Conservation (phyloP, 2,888 invertebrate genomes). For the Eristalinus sepulchralis region DNA sequence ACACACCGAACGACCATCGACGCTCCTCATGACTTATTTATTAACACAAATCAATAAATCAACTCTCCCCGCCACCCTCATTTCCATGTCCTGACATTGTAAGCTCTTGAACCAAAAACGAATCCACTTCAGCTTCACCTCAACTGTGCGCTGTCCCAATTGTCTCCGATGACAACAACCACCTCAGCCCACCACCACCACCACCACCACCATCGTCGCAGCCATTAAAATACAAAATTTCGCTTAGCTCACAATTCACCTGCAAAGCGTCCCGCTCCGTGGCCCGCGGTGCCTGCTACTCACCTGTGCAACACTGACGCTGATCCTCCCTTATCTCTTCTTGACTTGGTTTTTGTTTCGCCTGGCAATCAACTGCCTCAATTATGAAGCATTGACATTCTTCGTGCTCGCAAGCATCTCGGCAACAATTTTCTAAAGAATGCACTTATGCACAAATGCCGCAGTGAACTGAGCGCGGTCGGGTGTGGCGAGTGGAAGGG, state of each 20-base stretch:
- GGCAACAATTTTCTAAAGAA: slow-evolving; percentile 63
- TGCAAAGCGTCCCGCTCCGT: background rate
- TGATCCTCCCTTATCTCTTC: slow-evolving; percentile 4
- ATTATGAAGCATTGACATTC: slow-evolving; percentile 66
- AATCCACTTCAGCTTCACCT: slow-evolving; percentile 2
- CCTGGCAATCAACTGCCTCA: slow-evolving; percentile 37
- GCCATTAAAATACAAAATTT: slow-evolving; percentile 8
- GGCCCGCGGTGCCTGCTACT: background rate
- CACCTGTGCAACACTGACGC: slow-evolving; percentile 26
- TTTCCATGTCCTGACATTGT: background rate
- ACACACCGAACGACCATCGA: background rate
- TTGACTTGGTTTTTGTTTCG: background rate
- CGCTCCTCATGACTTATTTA: background rate
- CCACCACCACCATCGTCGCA: background rate
- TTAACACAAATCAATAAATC: background rate
- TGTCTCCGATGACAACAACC: background rate
- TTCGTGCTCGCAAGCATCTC: slow-evolving; percentile 52
- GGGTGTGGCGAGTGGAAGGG: no score
- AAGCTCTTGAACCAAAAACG: background rate
- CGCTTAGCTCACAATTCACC: slow-evolving; percentile 34
- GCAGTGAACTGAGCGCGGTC: slow-evolving; percentile 13
- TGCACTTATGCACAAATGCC: slow-evolving; percentile 54
- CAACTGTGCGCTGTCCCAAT: slow-evolving; percentile 22
- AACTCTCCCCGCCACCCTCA: background rate
- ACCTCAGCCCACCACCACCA: background rate